Conservation (phyloP, 2,888 invertebrate species). For the Nemotelus nigrinus region DNA sequence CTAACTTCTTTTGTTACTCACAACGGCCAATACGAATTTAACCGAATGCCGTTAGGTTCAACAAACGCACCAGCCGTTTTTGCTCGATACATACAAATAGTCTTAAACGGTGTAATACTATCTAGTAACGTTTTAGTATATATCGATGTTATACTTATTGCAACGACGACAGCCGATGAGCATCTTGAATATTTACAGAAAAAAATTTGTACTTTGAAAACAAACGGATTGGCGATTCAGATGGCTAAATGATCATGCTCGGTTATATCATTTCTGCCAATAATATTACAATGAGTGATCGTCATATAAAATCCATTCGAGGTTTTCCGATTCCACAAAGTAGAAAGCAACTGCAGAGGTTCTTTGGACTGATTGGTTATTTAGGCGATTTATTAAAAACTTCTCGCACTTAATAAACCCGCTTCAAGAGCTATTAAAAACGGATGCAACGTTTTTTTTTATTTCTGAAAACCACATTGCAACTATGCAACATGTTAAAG, state of each 20-base stretch:
- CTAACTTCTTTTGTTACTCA: neutral
- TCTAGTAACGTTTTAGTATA: neutral
- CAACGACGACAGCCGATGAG: neutral
- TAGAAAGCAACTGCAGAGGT: neutral
- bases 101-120: neutral
- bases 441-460: neutral
- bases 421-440: neutral
- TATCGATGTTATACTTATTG: neutral
- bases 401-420: neutral
- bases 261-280: neutral
- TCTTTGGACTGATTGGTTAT: neutral
- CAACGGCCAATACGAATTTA: slow-evolving; percentile 5
- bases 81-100: neutral
- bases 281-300: neutral
- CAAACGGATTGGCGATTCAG: neutral
- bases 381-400: neutral
- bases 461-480: neutral
- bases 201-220: neutral
- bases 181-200: neutral
- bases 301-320: neutral
- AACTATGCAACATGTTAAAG: neutral
- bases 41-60: neutral
- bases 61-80: neutral
- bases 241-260: neutral
- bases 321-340: neutral